A percentile compares a stretch with the other conserved stretches of the same genome.
phyloP scores from a whole-genome alignment of 2,113 vertebrate species.

The Thomomys bottae region DNA sequence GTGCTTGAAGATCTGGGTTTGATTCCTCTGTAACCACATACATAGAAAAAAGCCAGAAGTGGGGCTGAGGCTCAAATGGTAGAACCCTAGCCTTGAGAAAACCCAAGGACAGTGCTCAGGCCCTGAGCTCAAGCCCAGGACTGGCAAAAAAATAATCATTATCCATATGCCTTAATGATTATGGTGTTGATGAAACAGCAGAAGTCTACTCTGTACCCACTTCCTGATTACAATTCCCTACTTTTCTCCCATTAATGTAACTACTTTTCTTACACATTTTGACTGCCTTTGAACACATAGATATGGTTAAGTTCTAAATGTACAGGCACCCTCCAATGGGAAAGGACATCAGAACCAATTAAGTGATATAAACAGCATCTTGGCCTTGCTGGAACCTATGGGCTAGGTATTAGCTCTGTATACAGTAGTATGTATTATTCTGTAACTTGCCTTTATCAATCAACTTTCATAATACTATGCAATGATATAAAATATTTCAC shows the following conservation, averaged over 20 bases:
- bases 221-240: not conserved
- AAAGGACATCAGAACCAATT: not conserved
- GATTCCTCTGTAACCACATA: too few relatives aligned
- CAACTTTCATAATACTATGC: not conserved
- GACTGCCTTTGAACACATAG: not conserved
- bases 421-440: not conserved
- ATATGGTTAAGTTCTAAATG: not conserved
- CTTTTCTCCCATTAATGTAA: too few relatives aligned
- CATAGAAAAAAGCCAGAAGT: too few relatives aligned
- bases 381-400: not conserved
- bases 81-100: too few relatives aligned
- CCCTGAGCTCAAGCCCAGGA: too few relatives aligned
- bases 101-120: too few relatives aligned
- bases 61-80: too few relatives aligned
- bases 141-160: too few relatives aligned
- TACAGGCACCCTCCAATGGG: not conserved
- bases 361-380: not conserved
- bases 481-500: not conserved
- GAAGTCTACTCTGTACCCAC: not conserved
- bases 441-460: not conserved
- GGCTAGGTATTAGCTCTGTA: not conserved
- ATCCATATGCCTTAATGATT: not conserved
- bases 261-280: not conserved
- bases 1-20: too few relatives aligned
- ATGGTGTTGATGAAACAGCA: not conserved